These are phyloP conservation scores for Hybognathus amarus DNA, from an alignment of 2,797 vertebrate genomes.

Conservation along the genomic window DNA sequence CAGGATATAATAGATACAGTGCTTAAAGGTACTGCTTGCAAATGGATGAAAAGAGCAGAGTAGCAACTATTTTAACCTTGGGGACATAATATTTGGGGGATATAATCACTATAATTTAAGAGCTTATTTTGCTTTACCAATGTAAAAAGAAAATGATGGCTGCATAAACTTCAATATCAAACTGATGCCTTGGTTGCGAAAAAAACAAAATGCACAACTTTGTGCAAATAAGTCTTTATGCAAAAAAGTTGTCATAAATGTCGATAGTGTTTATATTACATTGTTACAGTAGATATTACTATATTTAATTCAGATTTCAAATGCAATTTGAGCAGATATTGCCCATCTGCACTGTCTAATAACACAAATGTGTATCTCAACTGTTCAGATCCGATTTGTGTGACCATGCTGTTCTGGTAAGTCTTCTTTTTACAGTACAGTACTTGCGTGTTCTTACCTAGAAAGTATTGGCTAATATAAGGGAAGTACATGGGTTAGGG, in stretches of 20 bases:
- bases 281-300: background rate
- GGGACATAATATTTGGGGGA: background rate
- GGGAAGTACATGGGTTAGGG: too few relatives aligned
- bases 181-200: background rate
- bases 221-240: too few relatives aligned
- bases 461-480: too few relatives aligned
- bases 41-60: background rate
- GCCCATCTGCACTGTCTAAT: too few relatives aligned
- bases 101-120: background rate
- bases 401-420: too few relatives aligned
- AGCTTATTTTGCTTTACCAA: background rate
- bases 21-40: slow-evolving; percentile 5
- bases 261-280: background rate
- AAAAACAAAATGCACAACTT: background rate
- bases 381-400: too few relatives aligned
- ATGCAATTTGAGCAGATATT: too few relatives aligned
- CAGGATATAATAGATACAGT: background rate
- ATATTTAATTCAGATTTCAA: background rate
- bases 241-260: too few relatives aligned
- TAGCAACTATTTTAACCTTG: background rate
- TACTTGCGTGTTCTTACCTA: too few relatives aligned
- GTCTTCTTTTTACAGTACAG: too few relatives aligned
- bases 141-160: background rate
- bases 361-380: too few relatives aligned
- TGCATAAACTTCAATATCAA: background rate